Conservation (phyloP, 2,113 vertebrate species). For the Centrocercus urophasianus region DNA sequence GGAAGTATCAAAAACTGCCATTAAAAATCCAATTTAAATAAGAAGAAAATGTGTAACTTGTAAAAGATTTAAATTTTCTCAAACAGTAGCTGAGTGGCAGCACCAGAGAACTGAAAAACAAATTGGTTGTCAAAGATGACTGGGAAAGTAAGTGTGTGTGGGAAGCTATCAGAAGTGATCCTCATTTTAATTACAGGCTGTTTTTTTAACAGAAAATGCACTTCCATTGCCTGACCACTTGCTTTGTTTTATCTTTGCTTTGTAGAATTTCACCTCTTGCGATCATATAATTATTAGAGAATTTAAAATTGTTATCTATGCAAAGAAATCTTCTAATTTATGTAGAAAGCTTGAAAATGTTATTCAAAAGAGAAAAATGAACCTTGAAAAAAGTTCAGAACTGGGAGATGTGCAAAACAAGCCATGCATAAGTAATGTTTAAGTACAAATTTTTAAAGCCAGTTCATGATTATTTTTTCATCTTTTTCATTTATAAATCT, state of each 20-base stretch:
- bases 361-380: not conserved
- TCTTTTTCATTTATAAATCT: not conserved
- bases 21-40: not conserved
- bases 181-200: not conserved
- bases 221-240: not conserved
- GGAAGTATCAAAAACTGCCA: not conserved
- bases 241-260: not conserved
- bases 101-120: not conserved
- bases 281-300: not conserved
- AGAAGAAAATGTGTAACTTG: not conserved
- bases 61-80: not conserved
- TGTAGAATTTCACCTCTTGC: not conserved
- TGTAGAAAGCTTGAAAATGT: not conserved
- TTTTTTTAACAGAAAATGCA: not conserved
- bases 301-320: not conserved
- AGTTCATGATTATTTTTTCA: not conserved
- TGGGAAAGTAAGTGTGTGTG: not conserved
- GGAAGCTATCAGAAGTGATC: not conserved
- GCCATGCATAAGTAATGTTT: not conserved
- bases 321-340: not conserved
- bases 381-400: not conserved
- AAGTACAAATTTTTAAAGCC: not conserved
- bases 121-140: not conserved
- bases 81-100: not conserved
- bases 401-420: not conserved